A percentile compares a stretch with the other conserved stretches of the same genome.
phyloP scores from a whole-genome alignment of 1,140 invertebrate species.

The Tetramorium alpestre region DNA sequence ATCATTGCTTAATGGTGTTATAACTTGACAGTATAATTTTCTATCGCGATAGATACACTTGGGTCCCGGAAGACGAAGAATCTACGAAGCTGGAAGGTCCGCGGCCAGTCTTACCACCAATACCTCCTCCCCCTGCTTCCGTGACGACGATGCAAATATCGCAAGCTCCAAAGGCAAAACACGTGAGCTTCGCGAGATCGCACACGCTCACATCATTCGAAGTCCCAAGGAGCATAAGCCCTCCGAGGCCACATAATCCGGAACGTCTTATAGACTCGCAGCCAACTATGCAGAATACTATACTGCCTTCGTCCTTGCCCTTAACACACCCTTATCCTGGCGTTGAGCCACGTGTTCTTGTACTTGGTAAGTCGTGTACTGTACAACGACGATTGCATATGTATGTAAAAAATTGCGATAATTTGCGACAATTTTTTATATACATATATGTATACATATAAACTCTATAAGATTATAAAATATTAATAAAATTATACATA shows the following conservation, averaged over 20 bases:
- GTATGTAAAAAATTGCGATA: too few species aligned
- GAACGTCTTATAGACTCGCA: slow-evolving; percentile 88
- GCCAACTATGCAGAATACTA: slow-evolving; percentile 80
- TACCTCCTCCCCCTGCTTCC: slow-evolving; percentile 76
- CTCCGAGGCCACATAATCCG: slow-evolving; percentile 88
- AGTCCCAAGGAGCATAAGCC: slow-evolving; percentile 86
- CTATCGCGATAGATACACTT: slow-evolving; percentile 86
- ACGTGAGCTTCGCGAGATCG: slow-evolving; percentile 95
- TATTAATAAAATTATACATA: neutral
- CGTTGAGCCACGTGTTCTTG: slow-evolving; percentile 85
- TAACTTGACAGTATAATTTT: neutral
- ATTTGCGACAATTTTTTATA: neutral
- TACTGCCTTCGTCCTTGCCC: slow-evolving; percentile 74
- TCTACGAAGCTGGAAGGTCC: slow-evolving; percentile 90
- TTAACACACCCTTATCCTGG: slow-evolving; percentile 79
- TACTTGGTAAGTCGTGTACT: slow-evolving; percentile 82
- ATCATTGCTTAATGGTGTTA: neutral
- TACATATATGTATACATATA: neutral
- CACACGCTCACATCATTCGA: slow-evolving; percentile 94
- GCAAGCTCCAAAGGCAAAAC: slow-evolving; percentile 88
- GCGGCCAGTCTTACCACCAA: slow-evolving; percentile 84
- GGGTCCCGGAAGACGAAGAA: slow-evolving; percentile 92
- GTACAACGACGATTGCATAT: neutral
- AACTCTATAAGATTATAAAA: neutral
- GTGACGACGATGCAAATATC: slow-evolving; percentile 84